These are phyloP conservation scores for Dynastes tityus DNA, from an alignment of 2,888 invertebrate species.

Conservation along the genomic window DNA sequence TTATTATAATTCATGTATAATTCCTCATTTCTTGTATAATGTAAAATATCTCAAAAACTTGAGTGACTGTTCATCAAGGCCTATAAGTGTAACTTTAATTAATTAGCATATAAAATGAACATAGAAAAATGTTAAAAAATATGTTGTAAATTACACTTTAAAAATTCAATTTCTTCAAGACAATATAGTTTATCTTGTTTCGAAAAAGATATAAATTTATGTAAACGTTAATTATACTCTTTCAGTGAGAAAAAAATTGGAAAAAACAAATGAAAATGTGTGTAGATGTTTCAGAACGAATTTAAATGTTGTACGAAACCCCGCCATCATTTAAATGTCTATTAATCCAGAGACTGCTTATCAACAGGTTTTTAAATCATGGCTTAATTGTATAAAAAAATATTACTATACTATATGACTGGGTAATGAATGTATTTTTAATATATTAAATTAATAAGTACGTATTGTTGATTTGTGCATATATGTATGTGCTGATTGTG, in stretches of 20 bases:
- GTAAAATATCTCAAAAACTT: neutral
- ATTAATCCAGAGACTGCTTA: slow-evolving; percentile 27
- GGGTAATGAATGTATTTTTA: slow-evolving; percentile 1
- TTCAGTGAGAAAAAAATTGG: neutral
- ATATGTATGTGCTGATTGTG: neutral
- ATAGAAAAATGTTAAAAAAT: neutral
- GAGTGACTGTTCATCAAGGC: neutral
- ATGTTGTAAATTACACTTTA: neutral
- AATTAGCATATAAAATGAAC: neutral
- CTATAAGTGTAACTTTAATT: slow-evolving; percentile 1
- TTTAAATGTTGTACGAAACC: slow-evolving; percentile 38
- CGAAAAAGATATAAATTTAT: neutral
- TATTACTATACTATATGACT: neutral
- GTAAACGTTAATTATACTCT: slow-evolving; percentile 9
- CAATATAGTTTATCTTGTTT: slow-evolving; percentile 8
- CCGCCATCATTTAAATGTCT: neutral
- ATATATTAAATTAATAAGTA: neutral
- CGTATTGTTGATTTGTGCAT: neutral
- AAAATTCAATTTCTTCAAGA: neutral
- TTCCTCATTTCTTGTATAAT: neutral
- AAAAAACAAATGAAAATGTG: neutral
- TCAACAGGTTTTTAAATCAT: neutral
- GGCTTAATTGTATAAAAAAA: neutral
- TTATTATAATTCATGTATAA: neutral
- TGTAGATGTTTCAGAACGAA: slow-evolving; percentile 38